Conservation (phyloP, 2,113 vertebrate species). For the Xiphophorus couchianus region DNA sequence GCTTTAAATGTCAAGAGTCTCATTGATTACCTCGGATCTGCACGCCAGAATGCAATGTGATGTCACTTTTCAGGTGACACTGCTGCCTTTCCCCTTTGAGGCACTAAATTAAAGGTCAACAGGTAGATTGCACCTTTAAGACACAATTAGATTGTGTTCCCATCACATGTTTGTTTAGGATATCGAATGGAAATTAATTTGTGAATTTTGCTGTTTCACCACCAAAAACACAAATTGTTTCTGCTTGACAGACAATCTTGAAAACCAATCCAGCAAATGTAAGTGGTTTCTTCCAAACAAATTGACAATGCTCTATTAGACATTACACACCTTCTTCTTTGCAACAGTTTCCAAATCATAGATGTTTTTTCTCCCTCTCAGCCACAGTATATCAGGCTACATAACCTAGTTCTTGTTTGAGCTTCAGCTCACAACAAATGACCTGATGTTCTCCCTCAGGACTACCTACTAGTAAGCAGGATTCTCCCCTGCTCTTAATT, state of each 20-base stretch:
- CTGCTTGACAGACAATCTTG: neutral
- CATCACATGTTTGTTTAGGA: neutral
- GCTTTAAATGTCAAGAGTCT: conserved; percentile 75
- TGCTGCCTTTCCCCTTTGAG: conserved; percentile 49
- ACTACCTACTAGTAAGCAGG: neutral
- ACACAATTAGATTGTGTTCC: neutral
- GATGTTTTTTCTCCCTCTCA: neutral
- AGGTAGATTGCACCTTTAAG: conserved; percentile 7
- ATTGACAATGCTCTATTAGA: neutral
- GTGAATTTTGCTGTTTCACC: neutral
- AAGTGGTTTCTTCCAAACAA: neutral
- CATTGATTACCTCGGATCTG: conserved; percentile 64
- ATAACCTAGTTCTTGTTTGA: neutral
- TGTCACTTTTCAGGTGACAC: conserved; percentile 36
- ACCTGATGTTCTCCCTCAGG: conserved; percentile 7
- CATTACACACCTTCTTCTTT: neutral
- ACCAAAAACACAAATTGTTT: neutral
- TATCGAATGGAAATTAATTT: neutral
- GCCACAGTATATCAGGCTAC: neutral
- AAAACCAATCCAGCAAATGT: neutral
- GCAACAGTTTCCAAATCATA: neutral
- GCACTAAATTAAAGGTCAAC: conserved; percentile 60
- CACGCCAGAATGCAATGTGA: conserved; percentile 29
- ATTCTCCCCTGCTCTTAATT: conserved; percentile 12
- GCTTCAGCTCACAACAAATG: conserved; percentile 17